Percentiles rank a stretch among this genome's conserved stretches.
These are phyloP conservation scores for Aldabrachelys gigantea DNA, from an alignment of 2,113 vertebrate genomes.

Conservation along the genomic window DNA sequence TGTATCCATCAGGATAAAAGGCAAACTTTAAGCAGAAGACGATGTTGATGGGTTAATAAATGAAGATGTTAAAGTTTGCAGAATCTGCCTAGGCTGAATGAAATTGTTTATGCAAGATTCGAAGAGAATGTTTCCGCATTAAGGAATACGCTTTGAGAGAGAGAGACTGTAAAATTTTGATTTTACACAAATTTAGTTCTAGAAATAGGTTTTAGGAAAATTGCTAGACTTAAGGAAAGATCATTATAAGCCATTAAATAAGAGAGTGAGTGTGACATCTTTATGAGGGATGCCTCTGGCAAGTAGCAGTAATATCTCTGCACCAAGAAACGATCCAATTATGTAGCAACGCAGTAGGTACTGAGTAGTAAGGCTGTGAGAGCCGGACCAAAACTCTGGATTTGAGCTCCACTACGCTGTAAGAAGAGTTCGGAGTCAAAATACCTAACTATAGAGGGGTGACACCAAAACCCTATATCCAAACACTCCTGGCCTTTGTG, in stretches of 20 bases:
- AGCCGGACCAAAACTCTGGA: neutral
- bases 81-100: conserved; percentile 42
- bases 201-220: conserved; percentile 37
- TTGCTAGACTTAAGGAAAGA: conserved; percentile 1
- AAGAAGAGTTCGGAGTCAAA: neutral
- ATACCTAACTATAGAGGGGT: neutral
- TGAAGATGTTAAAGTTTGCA: conserved; percentile 59
- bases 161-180: neutral
- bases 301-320: conserved; percentile 30
- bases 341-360: conserved; percentile 15
- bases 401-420: neutral
- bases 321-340: conserved; percentile 19
- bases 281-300: conserved; percentile 51
- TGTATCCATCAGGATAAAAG: conserved; percentile 39
- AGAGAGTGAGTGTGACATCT: conserved; percentile 29
- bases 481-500: neutral
- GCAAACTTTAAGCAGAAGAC: conserved; percentile 43
- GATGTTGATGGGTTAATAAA: conserved; percentile 60
- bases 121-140: neutral
- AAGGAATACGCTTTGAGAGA: conserved; percentile 1
- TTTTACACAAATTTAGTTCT: neutral
- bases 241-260: neutral
- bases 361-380: neutral
- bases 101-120: conserved; percentile 42
- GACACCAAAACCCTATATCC: neutral